phyloP scores from a whole-genome alignment of 2,113 vertebrate genomes.

The Cyphomyrus discorhynchus region DNA sequence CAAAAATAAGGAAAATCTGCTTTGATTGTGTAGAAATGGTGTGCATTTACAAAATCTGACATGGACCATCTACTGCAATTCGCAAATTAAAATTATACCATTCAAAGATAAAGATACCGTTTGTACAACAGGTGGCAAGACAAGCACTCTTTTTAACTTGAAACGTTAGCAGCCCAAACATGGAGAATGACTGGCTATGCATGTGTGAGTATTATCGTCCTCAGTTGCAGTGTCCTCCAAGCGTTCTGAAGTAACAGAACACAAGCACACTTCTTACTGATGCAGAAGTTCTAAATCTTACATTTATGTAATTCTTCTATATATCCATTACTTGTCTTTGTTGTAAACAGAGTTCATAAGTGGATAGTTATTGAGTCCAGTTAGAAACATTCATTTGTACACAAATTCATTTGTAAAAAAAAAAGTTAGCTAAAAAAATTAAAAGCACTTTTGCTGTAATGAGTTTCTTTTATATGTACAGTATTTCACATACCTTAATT shows the following conservation, averaged over 20 bases:
- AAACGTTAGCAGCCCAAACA: background rate
- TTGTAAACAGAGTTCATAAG: background rate
- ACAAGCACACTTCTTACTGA: too few species aligned
- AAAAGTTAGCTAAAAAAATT: too few species aligned
- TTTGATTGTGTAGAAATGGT: background rate
- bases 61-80: background rate
- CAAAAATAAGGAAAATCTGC: background rate
- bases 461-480: background rate
- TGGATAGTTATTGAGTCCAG: background rate
- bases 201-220: too few species aligned
- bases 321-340: background rate
- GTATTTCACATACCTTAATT: background rate
- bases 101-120: background rate
- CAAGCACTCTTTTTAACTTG: background rate
- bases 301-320: background rate
- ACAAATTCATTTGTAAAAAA: background rate
- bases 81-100: too few species aligned
- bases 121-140: background rate
- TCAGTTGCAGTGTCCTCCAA: too few species aligned
- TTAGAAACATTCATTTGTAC: background rate
- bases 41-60: background rate
- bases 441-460: too few species aligned
- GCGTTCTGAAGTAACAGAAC: too few species aligned
- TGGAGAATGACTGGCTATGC: too few species aligned
- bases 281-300: background rate